phyloP scores from a whole-genome alignment of 1,140 invertebrate species.

The Drosophila grimshawi region DNA sequence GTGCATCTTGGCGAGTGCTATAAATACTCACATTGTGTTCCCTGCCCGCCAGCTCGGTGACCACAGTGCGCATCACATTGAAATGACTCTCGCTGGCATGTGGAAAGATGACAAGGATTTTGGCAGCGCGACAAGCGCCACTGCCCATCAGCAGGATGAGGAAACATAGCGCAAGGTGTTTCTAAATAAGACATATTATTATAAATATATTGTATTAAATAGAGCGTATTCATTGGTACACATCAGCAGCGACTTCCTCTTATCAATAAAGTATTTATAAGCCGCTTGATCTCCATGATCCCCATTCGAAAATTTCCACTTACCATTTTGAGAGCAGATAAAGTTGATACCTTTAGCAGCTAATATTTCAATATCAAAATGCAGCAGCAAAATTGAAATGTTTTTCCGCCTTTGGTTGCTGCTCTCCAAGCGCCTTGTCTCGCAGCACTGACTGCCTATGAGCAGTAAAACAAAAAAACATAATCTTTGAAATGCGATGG shows the following conservation, averaged over 20 bases:
- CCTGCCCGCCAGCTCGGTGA: slow-evolving; percentile 70
- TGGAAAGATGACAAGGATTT: slow-evolving; percentile 79
- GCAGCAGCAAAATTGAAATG: slow-evolving; percentile 14
- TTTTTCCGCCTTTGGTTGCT: slow-evolving; percentile 27
- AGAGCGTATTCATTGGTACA: slow-evolving; percentile 29
- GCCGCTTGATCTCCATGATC: background rate
- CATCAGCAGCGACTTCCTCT: slow-evolving; percentile 38
- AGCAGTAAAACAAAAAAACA: slow-evolving; percentile 40
- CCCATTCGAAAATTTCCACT: background rate
- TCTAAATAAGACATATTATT: no score
- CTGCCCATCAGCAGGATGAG: slow-evolving; percentile 2
- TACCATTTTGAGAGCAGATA: slow-evolving; percentile 22
- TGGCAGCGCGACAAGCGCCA: slow-evolving; percentile 39
- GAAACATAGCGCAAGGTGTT: background rate
- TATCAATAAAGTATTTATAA: slow-evolving; percentile 35
- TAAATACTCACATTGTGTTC: slow-evolving; percentile 74
- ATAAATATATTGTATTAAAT: no score
- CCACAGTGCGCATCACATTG: slow-evolving; percentile 74
- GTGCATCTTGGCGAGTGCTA: background rate
- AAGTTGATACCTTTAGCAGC: background rate
- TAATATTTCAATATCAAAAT: background rate
- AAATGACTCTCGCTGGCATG: slow-evolving; percentile 83
- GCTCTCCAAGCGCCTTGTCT: slow-evolving; percentile 32
- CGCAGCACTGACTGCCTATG: slow-evolving; percentile 55
- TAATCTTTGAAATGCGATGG: slow-evolving; percentile 66